These are phyloP conservation scores for Rhineura floridana DNA, from an alignment of 2,113 vertebrate species.

Conservation along the genomic window DNA sequence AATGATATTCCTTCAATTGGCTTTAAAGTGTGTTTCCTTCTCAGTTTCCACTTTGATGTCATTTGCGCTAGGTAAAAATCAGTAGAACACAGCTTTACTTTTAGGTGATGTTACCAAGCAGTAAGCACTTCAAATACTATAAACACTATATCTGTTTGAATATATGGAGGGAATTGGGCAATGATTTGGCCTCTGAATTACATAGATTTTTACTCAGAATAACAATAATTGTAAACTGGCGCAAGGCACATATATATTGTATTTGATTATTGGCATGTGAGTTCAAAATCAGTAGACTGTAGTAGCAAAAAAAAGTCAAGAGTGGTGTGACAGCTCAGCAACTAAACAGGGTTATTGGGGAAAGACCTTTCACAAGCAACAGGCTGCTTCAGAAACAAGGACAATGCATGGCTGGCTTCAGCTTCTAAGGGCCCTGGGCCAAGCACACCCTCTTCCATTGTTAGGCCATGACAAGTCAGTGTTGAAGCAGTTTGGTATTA, in stretches of 20 bases:
- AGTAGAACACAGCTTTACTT: no score
- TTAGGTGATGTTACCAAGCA: no score
- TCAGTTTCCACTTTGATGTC: no score
- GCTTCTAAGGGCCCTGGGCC: background rate
- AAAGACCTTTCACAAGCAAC: background rate
- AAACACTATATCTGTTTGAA: background rate
- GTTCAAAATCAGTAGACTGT: background rate
- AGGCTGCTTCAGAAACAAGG: background rate
- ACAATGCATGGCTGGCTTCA: background rate
- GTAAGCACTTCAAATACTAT: no score
- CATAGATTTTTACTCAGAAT: background rate
- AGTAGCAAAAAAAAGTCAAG: background rate
- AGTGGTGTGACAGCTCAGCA: background rate
- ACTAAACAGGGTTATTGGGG: background rate
- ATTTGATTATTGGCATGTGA: background rate
- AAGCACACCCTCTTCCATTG: background rate
- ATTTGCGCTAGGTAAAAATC: no score
- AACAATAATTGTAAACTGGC: background rate
- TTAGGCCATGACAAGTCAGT: no score
- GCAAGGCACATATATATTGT: background rate
- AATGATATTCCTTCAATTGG: no score
- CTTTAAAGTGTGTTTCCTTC: no score
- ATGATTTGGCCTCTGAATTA: background rate
- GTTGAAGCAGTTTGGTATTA: no score
- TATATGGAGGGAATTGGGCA: background rate